Evolutionary conservation across 2,888 invertebrate genomes (phyloP), one percentile per base, ranked within the genome.

Genomic region (Dromius quadrimaculatus): DNA sequence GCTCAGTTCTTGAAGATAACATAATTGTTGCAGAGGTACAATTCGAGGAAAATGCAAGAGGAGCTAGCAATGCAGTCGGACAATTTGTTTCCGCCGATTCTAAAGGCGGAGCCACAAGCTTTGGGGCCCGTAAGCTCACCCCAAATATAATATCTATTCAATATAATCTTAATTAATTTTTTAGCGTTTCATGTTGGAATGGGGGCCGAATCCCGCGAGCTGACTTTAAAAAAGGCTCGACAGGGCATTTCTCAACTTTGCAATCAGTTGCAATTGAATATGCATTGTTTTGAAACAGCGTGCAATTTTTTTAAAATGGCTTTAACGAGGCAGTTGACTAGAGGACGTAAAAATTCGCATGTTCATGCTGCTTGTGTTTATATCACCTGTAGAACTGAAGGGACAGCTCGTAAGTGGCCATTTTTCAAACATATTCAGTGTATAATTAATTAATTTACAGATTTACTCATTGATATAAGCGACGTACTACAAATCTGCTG

Each of bases 281-380:
- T 94, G 77, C 94, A 95, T 78, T 95, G 94, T 78, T 91, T 96
- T 74, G 97, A 98, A 75, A 96, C 94, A 11, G 95, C 98, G 0
- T 93, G 93, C 77, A 94, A 93, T 80, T 96, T 96, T 81, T 97
- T 95, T 82, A 95, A 95, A 83, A 91, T 95, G 92, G 95, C 95
- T 9, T 79, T 96, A 9, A 88, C 88, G 62, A 85, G 90, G 11
- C 92, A 94, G 76, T 83, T 96, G 47, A 99, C 98, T 0, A 89
- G 96, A 76, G 98, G 99, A 6, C 86, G 99, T 32, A 93, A 92
- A 75, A 92, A 93, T 74, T 89, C 91, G 9, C 94, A 95, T 78
- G 95, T 98, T 61, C 92, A 97, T 79, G 98, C 98, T 28, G 97
- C 98, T 20, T 99, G 98, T 82, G 92, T 99, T 1, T 99, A 99